Evolutionary conservation across 2,888 invertebrate species (phyloP), one percentile per base, ranked within the genome.

Genomic region (Boloria selene): DNA sequence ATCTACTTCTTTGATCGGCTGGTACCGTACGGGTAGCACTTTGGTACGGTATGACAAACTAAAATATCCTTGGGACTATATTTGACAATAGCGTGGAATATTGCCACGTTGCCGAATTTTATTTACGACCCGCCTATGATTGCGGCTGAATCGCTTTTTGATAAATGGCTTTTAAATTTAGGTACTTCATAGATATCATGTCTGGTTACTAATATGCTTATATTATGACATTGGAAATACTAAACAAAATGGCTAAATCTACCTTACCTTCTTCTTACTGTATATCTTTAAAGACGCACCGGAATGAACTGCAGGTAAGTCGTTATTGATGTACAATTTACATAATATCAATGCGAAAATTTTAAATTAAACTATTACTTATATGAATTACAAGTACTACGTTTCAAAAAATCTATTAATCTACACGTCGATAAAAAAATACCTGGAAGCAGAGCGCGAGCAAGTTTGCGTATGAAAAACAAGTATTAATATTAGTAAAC

Each of bases 1-100:
- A 38, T 38, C 31, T 7, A 10, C 31, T 38, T 38, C 0, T 22
- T 18, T 26, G 45, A 45, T 45, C 22, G 68, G 45, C 64, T 65
- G 70, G 70, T 70, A n/a, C n/a, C n/a, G n/a, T n/a, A 68, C 68
- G 65, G 59, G 7, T 49, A 54, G 65, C 59, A 64, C 70, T 68
- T 70, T 70, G 63, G 68, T 66, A 22, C 50, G 13, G 47, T 61
- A 64, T 61, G 61, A 68, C 66, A 68, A 65, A 68, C 61, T 71
- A 68, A 64, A 66, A 54, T 61, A 60, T 70, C 65, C 64, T 55
- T 66, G 42, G 62, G 58, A 68, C 61, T 69, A 70, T 61, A 70
- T 70, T 71, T 65, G 64, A 67, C 64, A 61, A 64, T 55, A 65
- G 65, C 65, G 61, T 58, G 61, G 53, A 53, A 51, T 55, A 67